phyloP scores from a whole-genome alignment of 2,888 invertebrate genomes.

The Ophion ventricosus region DNA sequence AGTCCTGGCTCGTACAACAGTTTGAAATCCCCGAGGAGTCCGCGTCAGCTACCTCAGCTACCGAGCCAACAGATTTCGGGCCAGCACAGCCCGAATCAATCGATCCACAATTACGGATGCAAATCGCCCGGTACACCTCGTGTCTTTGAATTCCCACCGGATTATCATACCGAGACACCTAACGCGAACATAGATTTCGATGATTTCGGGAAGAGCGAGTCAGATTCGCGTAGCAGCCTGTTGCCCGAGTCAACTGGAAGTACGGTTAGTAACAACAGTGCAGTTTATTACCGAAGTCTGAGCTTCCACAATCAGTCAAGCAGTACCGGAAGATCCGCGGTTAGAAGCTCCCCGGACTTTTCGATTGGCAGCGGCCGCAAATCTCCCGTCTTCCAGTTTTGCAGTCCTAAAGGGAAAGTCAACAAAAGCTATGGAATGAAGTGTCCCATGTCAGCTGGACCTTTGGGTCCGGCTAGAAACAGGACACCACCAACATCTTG shows the following conservation, averaged over 20 bases:
- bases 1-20: conserved; percentile 85
- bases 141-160: conserved; percentile 79
- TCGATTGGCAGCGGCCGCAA: conserved; percentile 5
- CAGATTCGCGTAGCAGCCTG: conserved; percentile 61
- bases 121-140: conserved; percentile 85
- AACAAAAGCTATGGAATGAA: conserved; percentile 78
- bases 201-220: conserved; percentile 69
- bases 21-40: conserved; percentile 86
- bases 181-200: conserved; percentile 77
- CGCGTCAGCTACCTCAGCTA: conserved; percentile 85
- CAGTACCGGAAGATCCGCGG: conserved; percentile 63
- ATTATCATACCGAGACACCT: conserved; percentile 74
- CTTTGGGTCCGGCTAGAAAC: conserved; percentile 41
- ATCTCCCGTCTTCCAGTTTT: conserved; percentile 76
- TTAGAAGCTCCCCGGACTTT: conserved; percentile 66
- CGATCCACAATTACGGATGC: conserved; percentile 84
- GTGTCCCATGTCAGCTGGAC: conserved; percentile 70
- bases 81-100: conserved; percentile 85
- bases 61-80: conserved; percentile 84
- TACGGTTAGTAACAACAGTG: conserved; percentile 48
- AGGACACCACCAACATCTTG: conserved; percentile 67
- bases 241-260: conserved; percentile 57
- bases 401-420: conserved; percentile 74
- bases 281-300: conserved; percentile 61
- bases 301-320: conserved; percentile 62